A percentile compares a stretch with the other conserved stretches of the same genome.
These are phyloP conservation scores for Malthinus seriepunctatus DNA, from an alignment of 2,888 invertebrate genomes.

Conservation along the genomic window DNA sequence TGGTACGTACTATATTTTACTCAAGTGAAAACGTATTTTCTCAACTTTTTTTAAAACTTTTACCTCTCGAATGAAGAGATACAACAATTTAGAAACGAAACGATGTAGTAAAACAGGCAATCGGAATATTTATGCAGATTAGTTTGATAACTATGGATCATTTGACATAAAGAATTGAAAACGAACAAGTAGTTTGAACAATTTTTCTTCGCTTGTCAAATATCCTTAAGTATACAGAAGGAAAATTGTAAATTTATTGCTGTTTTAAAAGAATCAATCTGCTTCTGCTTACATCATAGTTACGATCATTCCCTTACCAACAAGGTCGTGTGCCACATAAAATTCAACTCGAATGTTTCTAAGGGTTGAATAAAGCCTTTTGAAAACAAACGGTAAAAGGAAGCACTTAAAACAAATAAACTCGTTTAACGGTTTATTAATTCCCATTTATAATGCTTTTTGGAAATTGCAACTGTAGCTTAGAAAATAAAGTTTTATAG, in stretches of 20 bases:
- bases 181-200: constrained; percentile 35
- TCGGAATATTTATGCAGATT: constrained; percentile 48
- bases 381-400: constrained; percentile 9
- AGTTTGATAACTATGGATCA: constrained; percentile 43
- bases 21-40: no score
- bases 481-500: constrained; percentile 8
- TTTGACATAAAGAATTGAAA: constrained; percentile 36
- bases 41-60: constrained; percentile 35
- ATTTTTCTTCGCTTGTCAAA: constrained; percentile 28
- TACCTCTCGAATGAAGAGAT: constrained; percentile 41
- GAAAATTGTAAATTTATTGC: constrained; percentile 37
- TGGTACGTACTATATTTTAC: no score
- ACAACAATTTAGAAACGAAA: constrained; percentile 42
- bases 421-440: constrained; percentile 18
- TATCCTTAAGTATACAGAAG: constrained; percentile 28
- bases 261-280: constrained; percentile 37
- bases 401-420: constrained; percentile 12
- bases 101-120: constrained; percentile 43
- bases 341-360: constrained; percentile 10
- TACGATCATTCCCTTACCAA: constrained; percentile 10
- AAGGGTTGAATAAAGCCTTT: constrained; percentile 16
- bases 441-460: constrained; percentile 4
- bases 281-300: constrained; percentile 22
- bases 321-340: constrained; percentile 13
- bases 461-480: constrained; percentile 8